Base-by-base conservation (phyloP, 37 sponge, comb jelly and placozoan species). In the Corticium candelabrum region DNA sequence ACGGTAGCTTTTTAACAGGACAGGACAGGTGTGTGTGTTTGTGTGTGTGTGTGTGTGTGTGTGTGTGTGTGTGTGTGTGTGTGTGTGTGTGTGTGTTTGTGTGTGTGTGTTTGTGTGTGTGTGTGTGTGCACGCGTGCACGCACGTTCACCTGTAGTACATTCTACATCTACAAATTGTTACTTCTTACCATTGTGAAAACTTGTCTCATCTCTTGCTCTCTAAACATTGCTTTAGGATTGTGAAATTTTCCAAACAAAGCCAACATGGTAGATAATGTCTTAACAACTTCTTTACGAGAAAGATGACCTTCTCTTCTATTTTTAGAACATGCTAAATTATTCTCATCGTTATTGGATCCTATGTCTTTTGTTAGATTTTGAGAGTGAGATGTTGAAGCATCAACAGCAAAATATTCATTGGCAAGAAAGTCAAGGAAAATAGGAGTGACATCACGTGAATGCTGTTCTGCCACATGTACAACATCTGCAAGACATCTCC, bases 161-260 rank as follows among this genome's bases (percentile, higher is more conserved):
- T 39, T 78, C 27, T 29, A 33, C 1, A 27, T 7, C 34, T 39
- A 71, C 35, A 29, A 31, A 84, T 15, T 38, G 15, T 27, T 21
- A n/a, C 37, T 38, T 75, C 15, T 72, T 85, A 84, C 80, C 82
- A 82, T 79, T 78, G n/a, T 37, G 71, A 86, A 94, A 38, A 91
- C 78, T 27, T 74, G 34, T 68, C 41, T 68, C 31, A 94, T 78
- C 27, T 88, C 87, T 21, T 82, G 78, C 37, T 91, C 77, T 41
- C 68, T 74, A 68, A 91, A 88, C 62, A 94, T 70, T 1, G 73
- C 77, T 56, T 82, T 83, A 34, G 93, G 89, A 50, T 91, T 91
- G 7, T 78, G 83, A 80, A 94, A 94, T 27, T 76, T 76, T 30
- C 87, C 81, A 78, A 94, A 88, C 39, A 86, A 69, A 4, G 43